These are phyloP conservation scores for Spatulosminthurus flaviceps DNA, from an alignment of 2,888 invertebrate species.

Conservation along the genomic window DNA sequence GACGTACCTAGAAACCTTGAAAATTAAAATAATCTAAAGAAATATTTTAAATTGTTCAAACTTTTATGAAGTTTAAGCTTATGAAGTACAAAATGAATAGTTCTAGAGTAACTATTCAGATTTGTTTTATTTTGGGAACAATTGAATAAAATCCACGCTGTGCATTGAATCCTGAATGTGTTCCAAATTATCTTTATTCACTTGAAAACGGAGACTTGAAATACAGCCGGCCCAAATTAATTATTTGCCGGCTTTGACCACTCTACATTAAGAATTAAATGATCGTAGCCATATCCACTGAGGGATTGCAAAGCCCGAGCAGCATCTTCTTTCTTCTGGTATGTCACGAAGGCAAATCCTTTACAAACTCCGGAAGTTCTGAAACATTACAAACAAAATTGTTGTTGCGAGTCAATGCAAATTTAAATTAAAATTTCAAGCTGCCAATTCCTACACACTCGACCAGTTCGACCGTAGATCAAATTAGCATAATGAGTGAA, in stretches of 20 bases:
- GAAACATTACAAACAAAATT: too few species aligned
- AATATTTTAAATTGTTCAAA: neutral
- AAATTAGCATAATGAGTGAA: neutral
- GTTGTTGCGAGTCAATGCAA: too few species aligned
- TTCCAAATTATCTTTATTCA: conserved; percentile 25
- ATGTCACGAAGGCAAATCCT: conserved; percentile 99
- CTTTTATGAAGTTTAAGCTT: neutral
- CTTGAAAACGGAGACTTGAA: conserved; percentile 21
- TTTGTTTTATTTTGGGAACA: neutral
- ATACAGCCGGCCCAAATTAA: conserved; percentile 30
- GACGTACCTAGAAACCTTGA: too few species aligned
- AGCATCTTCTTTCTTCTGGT: conserved; percentile 89
- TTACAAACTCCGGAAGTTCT: conserved; percentile 86
- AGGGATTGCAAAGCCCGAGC: conserved; percentile 88
- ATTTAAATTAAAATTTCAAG: too few species aligned
- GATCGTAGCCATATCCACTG: conserved; percentile 96
- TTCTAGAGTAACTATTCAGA: neutral
- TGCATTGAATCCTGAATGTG: conserved; percentile 8
- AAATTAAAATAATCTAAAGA: too few species aligned
- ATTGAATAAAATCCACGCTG: neutral
- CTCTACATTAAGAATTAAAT: conserved; percentile 97
- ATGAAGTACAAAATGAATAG: conserved; percentile 11
- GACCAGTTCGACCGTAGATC: neutral
- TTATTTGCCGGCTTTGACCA: conserved; percentile 84
- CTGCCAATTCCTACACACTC: too few species aligned